Evolutionary conservation across 1,140 invertebrate genomes (phyloP), one percentile per base, ranked within the genome.

Genomic region (Triops longicaudatus): DNA sequence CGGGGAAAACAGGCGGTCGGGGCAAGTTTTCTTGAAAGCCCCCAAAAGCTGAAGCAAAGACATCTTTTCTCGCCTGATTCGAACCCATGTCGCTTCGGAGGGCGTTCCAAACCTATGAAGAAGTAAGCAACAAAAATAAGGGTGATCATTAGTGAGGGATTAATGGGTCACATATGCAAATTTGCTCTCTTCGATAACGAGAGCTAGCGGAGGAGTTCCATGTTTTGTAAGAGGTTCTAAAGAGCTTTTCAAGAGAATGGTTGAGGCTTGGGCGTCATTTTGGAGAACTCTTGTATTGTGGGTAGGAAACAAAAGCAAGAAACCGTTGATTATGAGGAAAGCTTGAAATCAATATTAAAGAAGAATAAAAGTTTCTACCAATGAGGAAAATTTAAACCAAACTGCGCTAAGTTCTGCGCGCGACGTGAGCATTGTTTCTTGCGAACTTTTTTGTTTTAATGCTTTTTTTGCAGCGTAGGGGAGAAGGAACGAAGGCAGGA

Each of bases 1-100:
- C 76, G 22, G 76, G 76, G 41, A 77, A 77, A 31, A 77, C 76
- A 28, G 76, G 76, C n/a, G 76, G 76, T 41, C 76, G 27, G 17
- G 76, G 76, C n/a, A 73, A 31, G 27, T 72, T 73, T 73, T 77
- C 76, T 72, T 72, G 73, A 43, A 77, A 77, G 73, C 72, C 50
- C 0, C 17, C 50, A 22, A 63, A 63, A 63, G 50, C 50, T 63
- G 50, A 17, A 63, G 50, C 14, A 63, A n/a, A 63, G 50, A 63
- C 50, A 63, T 63, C 50, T 63, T 63, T 63, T 22, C 50, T 63
- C 14, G 50, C n/a, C 22, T 63, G 50, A 63, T 63, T 63, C 10
- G 50, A 63, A 63, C 50, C 50, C 50, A 63, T 63, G 17, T 63
- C 50, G 50, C 50, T 63, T 63, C 50, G 6, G 31, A 37, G 31